phyloP scores from a whole-genome alignment of 2,888 invertebrate species.

The Eupithecia subumbrata region DNA sequence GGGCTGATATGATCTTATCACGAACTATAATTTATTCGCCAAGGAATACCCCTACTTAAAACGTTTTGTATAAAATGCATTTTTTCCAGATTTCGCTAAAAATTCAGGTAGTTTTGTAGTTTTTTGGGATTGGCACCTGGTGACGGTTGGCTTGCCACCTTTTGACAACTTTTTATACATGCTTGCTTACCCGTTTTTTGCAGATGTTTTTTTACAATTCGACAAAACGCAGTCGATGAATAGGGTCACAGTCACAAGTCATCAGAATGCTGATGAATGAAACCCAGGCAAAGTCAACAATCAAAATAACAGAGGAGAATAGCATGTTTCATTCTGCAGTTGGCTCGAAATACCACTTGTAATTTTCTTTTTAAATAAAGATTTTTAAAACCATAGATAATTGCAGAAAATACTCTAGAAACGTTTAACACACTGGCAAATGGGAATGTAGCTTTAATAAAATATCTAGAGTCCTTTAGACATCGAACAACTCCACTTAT shows the following conservation, averaged over 20 bases:
- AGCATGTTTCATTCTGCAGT: not conserved
- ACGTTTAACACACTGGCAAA: not conserved
- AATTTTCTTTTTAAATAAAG: not conserved
- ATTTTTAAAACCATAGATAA: not conserved
- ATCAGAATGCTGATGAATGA: not conserved
- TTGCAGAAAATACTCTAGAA: not conserved
- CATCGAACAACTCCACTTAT: not conserved
- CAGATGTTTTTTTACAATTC: not conserved
- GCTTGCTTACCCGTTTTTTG: not conserved
- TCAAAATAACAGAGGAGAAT: not conserved
- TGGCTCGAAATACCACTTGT: not conserved
- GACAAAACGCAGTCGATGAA: not conserved
- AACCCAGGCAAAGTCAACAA: not conserved
- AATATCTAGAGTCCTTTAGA: conserved; percentile 5
- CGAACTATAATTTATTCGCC: conserved; percentile 66
- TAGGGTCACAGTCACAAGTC: not conserved
- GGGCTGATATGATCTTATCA: conserved; percentile 66
- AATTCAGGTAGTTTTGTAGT: conserved; percentile 15
- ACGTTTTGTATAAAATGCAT: conserved; percentile 39
- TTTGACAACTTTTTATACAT: conserved; percentile 10
- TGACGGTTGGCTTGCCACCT: conserved; percentile 2
- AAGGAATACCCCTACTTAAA: conserved; percentile 52
- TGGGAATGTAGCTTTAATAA: not conserved
- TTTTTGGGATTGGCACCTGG: conserved; percentile 15
- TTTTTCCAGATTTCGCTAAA: conserved; percentile 11